Evolutionary conservation across 23 tunicate genomes (phyloP), one percentile per base, ranked within the genome.

Genomic region (Styela plicata): DNA sequence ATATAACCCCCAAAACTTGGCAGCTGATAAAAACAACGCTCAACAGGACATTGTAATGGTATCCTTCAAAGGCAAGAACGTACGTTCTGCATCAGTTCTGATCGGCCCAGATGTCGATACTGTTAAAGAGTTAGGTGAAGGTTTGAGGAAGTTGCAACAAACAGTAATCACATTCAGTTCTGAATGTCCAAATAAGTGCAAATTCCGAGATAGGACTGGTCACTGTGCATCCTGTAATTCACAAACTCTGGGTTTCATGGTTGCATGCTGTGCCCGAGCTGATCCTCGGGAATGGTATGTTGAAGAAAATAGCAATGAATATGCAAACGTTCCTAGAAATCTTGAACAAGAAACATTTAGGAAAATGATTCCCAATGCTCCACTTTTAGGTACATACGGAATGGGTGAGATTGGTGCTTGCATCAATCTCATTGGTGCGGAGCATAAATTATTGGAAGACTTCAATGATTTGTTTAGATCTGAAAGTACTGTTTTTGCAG

Each of bases 21-120:
- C 52, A 22, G 81, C 28, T 7, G 22, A 57, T 21, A 44, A n/a
- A 13, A 53, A 5, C 63, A 22, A 1, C 26, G 33, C 5, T 53
- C 22, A 18, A 7, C 64, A 36, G 30, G 81, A 44, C 7, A 0
- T 27, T 36, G 81, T 44, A 23, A 57, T 76, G 16, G 26, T 76
- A 44, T 76, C 81, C 10, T 76, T 76, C 26, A 76, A 76, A 76
- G 81, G 81, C 26, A 44, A 76, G 0, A 2, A 76, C 27, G 52
- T 76, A 53, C 66, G 31, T 44, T 53, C 53, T 25, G 65, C 81
- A 33, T 76, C 81, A n/a, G 64, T 76, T 25, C 10, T 76, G 30
- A 19, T 76, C 13, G 81, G 53, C 10, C 16, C 2, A 0, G 5
- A 53, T 76, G 81, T 76, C 16, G 66, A 76, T 0, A 23, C 64